phyloP scores from a whole-genome alignment of 2,888 invertebrate species.

The Rotaria magnacalcarata region DNA sequence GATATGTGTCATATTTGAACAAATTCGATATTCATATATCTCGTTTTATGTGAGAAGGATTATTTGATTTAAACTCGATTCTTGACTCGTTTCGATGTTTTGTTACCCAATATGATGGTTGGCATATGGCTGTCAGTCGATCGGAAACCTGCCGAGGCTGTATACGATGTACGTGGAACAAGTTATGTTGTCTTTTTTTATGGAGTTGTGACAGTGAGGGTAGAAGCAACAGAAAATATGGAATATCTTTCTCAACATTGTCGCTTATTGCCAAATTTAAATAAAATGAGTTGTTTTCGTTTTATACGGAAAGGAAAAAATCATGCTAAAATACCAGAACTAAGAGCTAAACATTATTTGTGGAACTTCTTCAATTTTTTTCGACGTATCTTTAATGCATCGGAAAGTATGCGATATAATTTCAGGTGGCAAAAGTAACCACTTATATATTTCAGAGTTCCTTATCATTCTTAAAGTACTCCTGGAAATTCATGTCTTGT shows the following conservation, averaged over 20 bases:
- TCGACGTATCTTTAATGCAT: not conserved
- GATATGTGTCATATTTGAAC: not conserved
- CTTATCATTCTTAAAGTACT: too few species aligned
- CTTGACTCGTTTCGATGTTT: not conserved
- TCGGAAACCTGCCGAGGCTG: not conserved
- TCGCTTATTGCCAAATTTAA: not conserved
- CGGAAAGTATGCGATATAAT: not conserved
- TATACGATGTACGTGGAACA: not conserved
- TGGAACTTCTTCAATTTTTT: not conserved
- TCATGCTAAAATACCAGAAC: not conserved
- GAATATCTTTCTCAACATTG: not conserved
- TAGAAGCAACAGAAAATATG: not conserved
- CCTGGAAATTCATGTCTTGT: too few species aligned
- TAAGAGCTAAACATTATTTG: not conserved
- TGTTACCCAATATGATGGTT: not conserved
- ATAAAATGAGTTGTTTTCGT: not conserved
- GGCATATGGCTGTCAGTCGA: constrained; percentile 22
- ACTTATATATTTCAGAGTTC: too few species aligned
- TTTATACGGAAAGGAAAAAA: not conserved
- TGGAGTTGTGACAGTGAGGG: not conserved
- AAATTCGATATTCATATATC: not conserved
- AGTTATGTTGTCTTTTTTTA: not conserved
- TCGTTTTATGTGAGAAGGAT: not conserved
- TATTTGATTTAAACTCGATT: not conserved
- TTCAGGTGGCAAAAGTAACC: not conserved